These are phyloP conservation scores for Budorcas taxicolor DNA, from an alignment of 2,113 vertebrate genomes.

Conservation along the genomic window DNA sequence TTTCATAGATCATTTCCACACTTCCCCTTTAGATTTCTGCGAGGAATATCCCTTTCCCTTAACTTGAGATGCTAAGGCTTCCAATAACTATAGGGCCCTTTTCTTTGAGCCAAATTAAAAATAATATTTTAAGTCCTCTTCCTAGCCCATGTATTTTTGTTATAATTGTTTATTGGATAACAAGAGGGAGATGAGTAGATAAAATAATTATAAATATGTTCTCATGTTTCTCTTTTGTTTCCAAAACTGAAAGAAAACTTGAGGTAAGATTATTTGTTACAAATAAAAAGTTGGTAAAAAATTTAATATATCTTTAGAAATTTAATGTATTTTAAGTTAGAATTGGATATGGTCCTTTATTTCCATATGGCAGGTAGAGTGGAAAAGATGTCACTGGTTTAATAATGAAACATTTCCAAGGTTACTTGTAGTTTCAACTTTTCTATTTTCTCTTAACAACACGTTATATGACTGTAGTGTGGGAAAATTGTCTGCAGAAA, in stretches of 20 bases:
- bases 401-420: background rate
- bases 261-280: background rate
- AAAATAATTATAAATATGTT: background rate
- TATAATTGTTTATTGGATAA: background rate
- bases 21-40: background rate
- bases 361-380: background rate
- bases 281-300: background rate
- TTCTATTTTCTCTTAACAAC: slow-evolving; percentile 7
- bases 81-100: background rate
- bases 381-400: background rate
- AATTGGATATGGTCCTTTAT: background rate
- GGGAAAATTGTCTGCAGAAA: background rate
- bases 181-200: background rate
- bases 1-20: background rate
- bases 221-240: background rate
- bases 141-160: background rate
- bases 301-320: background rate
- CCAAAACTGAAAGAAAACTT: background rate
- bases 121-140: background rate
- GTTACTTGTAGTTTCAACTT: background rate
- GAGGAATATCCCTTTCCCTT: background rate
- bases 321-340: background rate
- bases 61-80: background rate
- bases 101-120: background rate
- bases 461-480: background rate